phyloP scores from a whole-genome alignment of 2,113 vertebrate species.

The Cryptomyrus ogoouensis region DNA sequence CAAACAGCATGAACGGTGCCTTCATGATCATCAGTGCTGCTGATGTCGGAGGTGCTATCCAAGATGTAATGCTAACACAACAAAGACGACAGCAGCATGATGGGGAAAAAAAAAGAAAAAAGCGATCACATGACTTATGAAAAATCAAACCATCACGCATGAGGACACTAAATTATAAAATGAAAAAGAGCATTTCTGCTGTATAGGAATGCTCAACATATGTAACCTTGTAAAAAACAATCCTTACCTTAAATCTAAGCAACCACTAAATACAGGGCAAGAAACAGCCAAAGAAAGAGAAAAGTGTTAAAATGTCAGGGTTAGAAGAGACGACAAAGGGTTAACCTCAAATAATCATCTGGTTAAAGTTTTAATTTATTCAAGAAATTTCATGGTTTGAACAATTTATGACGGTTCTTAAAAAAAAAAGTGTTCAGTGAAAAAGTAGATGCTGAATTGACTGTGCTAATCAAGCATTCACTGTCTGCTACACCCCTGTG shows the following conservation, averaged over 20 bases:
- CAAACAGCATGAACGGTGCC: background rate
- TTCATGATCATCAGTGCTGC: background rate
- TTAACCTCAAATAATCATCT: background rate
- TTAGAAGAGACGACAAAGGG: conserved; percentile 35
- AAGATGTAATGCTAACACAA: background rate
- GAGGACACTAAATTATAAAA: background rate
- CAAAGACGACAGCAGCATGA: background rate
- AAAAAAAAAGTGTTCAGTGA: background rate
- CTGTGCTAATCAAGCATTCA: background rate
- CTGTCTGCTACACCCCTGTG: background rate
- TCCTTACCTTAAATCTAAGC: conserved; percentile 99
- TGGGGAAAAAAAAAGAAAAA: background rate
- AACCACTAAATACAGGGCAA: conserved; percentile 96
- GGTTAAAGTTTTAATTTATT: background rate
- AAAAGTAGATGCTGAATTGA: background rate
- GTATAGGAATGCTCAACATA: background rate
- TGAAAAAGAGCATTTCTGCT: background rate
- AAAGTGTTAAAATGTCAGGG: conserved; percentile 78
- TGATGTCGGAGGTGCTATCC: background rate
- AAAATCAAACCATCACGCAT: background rate
- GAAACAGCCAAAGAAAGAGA: conserved; percentile 78
- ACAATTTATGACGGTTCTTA: background rate
- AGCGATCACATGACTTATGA: background rate
- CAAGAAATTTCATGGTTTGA: background rate
- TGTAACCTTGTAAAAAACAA: conserved; percentile 20